Evolutionary conservation across 2,888 invertebrate genomes (phyloP).

Genomic region (Leptinotarsa haldemani): DNA sequence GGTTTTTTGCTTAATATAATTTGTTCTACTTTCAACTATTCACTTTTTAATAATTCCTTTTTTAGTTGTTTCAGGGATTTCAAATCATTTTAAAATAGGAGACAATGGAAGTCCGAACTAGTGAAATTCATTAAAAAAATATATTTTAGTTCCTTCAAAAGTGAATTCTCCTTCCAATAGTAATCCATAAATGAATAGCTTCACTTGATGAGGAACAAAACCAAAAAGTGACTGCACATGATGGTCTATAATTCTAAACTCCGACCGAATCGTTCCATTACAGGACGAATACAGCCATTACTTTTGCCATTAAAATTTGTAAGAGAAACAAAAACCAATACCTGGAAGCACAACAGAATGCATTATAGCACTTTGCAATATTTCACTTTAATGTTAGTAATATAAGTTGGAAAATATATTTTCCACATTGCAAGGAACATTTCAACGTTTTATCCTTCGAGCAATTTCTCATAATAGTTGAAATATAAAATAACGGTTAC

Average conservation of each 20-base stretch:
- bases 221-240: neutral
- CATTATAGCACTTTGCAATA: constrained; percentile 29
- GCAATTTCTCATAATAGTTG: constrained; percentile 23
- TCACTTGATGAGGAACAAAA: neutral
- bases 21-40: no score
- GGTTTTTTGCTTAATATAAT: no score
- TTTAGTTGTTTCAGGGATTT: no score
- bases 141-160: no score
- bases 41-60: no score
- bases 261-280: neutral
- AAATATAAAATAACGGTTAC: constrained; percentile 14
- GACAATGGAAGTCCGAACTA: no score
- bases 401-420: constrained; percentile 29
- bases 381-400: constrained; percentile 34
- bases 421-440: constrained; percentile 7
- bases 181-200: no score
- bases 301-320: constrained; percentile 11
- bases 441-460: neutral
- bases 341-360: constrained; percentile 28
- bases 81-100: no score
- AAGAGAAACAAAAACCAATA: constrained; percentile 21
- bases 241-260: neutral
- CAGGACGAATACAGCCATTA: constrained; percentile 11
- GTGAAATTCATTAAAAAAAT: no score
- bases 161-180: no score